Percentiles rank a stretch among this genome's conserved stretches.
phyloP scores from a whole-genome alignment of 2,113 vertebrate species.

The Pelmatolapia mariae region DNA sequence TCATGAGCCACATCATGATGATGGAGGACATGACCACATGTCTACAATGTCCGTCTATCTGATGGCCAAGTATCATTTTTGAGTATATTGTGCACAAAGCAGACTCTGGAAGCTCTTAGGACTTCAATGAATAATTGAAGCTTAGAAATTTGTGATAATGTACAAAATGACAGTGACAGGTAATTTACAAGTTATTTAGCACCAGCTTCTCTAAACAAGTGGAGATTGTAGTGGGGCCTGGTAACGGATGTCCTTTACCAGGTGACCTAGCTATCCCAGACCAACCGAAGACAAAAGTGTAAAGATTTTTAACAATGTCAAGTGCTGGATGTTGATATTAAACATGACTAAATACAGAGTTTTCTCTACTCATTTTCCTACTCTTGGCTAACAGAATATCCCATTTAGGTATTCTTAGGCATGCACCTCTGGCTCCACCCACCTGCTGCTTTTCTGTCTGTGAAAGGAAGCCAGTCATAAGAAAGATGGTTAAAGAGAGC shows the following conservation, averaged over 20 bases:
- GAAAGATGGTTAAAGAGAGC: not conserved
- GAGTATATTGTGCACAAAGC: not conserved
- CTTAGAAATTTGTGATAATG: not conserved
- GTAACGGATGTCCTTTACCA: not conserved
- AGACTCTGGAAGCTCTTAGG: not conserved
- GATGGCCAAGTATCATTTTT: not conserved
- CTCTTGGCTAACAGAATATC: not conserved
- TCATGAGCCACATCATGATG: not conserved
- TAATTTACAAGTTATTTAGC: not conserved
- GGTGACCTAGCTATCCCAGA: not conserved
- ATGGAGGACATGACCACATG: fast-evolving
- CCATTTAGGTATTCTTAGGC: not conserved
- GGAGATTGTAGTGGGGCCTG: not conserved
- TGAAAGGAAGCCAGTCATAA: not conserved
- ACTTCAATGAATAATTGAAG: not conserved
- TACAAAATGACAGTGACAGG: not conserved
- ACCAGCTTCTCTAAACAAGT: not conserved
- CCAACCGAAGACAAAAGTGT: not conserved
- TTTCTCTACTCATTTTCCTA: not conserved
- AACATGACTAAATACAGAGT: not conserved
- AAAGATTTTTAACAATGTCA: not conserved
- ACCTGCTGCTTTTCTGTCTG: not conserved
- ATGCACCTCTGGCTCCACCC: not conserved
- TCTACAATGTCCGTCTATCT: not conserved
- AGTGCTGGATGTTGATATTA: not conserved